These are phyloP conservation scores for Helogale parvula DNA, from an alignment of 2,113 vertebrate genomes.

Conservation along the genomic window DNA sequence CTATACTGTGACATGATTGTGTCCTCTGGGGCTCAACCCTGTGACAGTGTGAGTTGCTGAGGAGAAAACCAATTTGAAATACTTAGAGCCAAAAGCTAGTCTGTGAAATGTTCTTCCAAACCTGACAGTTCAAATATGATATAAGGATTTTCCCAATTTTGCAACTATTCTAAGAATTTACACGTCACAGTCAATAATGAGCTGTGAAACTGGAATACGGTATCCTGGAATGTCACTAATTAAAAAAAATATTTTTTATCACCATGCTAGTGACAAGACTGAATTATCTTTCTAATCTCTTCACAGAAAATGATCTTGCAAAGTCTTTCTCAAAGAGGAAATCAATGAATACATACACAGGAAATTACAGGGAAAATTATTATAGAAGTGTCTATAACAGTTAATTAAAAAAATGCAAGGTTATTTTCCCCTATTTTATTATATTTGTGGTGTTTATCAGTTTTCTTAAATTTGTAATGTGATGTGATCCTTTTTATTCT, in stretches of 20 bases:
- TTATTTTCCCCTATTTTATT: constrained; percentile 7
- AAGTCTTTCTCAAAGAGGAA: constrained; percentile 15
- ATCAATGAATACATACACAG: constrained; percentile 8
- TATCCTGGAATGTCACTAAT: constrained; percentile 18
- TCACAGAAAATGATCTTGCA: constrained; percentile 21
- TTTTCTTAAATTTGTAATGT: neutral
- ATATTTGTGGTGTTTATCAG: neutral
- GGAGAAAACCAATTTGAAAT: neutral
- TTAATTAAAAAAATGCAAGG: constrained; percentile 11
- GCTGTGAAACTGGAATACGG: neutral
- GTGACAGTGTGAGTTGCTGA: neutral
- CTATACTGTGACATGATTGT: neutral
- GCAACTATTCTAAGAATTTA: neutral
- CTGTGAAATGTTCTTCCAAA: neutral
- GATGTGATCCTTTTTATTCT: neutral
- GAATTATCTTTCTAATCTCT: constrained; percentile 44
- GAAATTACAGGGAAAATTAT: neutral
- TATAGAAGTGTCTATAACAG: neutral
- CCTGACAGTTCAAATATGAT: neutral
- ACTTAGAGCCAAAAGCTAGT: neutral
- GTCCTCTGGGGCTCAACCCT: neutral
- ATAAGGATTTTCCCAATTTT: neutral
- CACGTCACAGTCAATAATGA: neutral
- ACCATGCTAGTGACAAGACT: neutral
- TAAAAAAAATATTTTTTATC: constrained; percentile 27